These are phyloP conservation scores for Seira sanloemensis DNA, from an alignment of 2,888 invertebrate species.

Conservation along the genomic window DNA sequence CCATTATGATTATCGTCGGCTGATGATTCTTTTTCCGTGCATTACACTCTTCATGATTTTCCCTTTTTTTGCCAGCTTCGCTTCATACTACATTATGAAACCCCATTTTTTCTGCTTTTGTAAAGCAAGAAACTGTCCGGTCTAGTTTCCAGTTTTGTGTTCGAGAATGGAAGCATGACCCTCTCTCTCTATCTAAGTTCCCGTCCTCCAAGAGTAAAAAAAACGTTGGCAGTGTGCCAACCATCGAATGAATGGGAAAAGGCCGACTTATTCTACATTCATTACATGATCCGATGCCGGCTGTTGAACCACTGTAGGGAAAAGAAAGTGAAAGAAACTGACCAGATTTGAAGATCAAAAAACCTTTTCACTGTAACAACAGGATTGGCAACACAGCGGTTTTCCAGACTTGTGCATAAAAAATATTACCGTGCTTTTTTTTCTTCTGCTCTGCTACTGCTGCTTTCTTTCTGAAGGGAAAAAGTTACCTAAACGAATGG, in stretches of 20 bases:
- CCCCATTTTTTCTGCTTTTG: too few relatives aligned
- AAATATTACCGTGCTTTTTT: not conserved
- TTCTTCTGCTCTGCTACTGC: too few relatives aligned
- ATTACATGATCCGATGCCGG: not conserved
- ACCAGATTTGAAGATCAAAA: not conserved
- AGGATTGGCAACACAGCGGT: not conserved
- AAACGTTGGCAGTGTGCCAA: not conserved
- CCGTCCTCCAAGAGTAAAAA: not conserved
- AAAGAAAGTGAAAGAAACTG: not conserved
- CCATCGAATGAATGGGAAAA: not conserved
- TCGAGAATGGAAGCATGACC: not conserved
- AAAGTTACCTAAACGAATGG: constrained; percentile 1
- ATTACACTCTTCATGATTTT: not conserved
- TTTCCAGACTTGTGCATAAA: not conserved
- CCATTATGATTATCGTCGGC: not conserved
- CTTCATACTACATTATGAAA: too few relatives aligned
- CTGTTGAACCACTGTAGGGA: not conserved
- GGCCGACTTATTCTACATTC: not conserved
- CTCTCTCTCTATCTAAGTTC: not conserved
- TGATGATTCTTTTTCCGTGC: not conserved
- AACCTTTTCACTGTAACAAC: not conserved
- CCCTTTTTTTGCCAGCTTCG: not conserved
- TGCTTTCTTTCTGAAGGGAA: not conserved
- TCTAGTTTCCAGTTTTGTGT: not conserved
- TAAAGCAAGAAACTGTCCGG: not conserved